Percentiles rank a stretch among this genome's conserved stretches.
Conservation (phyloP, 2,113 vertebrate species). For the Piprites chloris region DNA sequence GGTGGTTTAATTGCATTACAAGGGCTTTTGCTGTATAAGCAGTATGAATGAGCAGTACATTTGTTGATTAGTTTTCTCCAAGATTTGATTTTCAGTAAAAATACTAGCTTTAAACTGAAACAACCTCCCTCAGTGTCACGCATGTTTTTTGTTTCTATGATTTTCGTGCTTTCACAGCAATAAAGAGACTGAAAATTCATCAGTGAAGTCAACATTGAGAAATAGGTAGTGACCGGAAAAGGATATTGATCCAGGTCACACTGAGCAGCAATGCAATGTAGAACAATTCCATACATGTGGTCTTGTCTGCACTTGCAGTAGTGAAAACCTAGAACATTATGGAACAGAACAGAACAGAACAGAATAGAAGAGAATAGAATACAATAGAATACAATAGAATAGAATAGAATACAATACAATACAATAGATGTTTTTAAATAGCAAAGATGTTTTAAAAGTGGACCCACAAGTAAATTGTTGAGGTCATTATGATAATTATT, state of each 20-base stretch:
- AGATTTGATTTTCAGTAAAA: background rate
- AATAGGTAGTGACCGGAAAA: background rate
- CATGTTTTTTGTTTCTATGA: background rate
- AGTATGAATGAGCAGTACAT: background rate
- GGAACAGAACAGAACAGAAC: too few species aligned
- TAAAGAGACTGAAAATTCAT: background rate
- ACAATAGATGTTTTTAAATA: background rate
- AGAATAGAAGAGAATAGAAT: background rate
- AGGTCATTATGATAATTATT: background rate
- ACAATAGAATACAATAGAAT: background rate
- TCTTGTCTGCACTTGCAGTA: background rate
- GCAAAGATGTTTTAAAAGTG: accelerated
- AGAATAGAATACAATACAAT: background rate
- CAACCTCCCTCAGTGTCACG: background rate
- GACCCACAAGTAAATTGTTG: background rate
- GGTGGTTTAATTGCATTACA: background rate
- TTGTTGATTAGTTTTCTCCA: background rate
- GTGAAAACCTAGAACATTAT: background rate
- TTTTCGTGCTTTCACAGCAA: background rate
- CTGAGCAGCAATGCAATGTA: background rate
- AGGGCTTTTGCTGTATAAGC: background rate
- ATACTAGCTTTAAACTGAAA: background rate
- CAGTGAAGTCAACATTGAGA: background rate
- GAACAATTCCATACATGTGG: background rate
- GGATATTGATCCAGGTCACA: background rate